Evolutionary conservation across 35 echinoderm and acorn worm genomes (phyloP).

Genomic region (Hemicentrotus pulcherrimus): DNA sequence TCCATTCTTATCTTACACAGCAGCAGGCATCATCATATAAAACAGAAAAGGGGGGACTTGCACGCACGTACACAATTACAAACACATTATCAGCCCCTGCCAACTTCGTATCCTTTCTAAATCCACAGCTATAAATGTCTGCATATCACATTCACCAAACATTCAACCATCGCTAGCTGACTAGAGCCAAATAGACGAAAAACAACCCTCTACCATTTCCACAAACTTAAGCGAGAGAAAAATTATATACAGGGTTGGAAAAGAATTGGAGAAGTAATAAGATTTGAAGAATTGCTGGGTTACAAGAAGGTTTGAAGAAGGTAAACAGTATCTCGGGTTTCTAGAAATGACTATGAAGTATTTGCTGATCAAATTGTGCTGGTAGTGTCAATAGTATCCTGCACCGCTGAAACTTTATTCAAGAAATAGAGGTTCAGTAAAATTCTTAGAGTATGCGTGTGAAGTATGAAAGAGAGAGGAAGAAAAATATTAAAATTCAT

Average conservation of each 20-base stretch:
- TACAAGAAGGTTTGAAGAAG: neutral
- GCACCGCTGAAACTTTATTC: neutral
- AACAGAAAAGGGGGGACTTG: neutral
- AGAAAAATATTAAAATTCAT: neutral
- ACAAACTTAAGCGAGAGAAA: neutral
- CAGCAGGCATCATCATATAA: neutral
- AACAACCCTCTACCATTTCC: conserved; percentile 16
- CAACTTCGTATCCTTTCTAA: neutral
- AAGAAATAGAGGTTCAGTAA: neutral
- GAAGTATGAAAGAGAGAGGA: neutral
- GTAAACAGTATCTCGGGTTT: neutral
- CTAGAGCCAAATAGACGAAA: neutral
- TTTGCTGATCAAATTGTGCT: conserved; percentile 4
- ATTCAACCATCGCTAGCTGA: neutral
- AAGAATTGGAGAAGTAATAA: neutral
- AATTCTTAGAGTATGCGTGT: neutral
- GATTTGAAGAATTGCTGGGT: neutral
- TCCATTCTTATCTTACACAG: conserved; percentile 18
- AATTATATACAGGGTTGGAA: neutral
- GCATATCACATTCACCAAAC: conserved; percentile 6
- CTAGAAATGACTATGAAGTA: neutral
- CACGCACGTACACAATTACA: neutral
- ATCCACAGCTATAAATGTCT: conserved; percentile 11
- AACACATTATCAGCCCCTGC: conserved; percentile 16
- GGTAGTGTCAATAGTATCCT: neutral